phyloP scores from a whole-genome alignment of 2,797 vertebrate genomes.

The Dryobates pubescens region DNA sequence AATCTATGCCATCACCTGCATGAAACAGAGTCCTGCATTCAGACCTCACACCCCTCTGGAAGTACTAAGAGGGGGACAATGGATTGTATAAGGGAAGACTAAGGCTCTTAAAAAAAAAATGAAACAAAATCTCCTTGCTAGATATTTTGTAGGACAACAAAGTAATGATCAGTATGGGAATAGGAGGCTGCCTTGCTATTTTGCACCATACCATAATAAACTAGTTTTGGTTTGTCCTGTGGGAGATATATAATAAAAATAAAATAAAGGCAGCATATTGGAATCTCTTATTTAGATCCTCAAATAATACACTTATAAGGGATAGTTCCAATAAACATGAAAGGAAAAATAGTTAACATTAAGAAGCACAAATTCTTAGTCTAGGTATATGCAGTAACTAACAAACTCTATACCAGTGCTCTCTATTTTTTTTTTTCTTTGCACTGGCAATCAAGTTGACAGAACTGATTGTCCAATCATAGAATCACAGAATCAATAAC shows the following conservation, averaged over 20 bases:
- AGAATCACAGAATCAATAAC: too few relatives aligned
- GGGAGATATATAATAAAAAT: background rate
- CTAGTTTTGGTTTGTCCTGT: background rate
- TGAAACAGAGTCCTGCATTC: background rate
- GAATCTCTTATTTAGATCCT: background rate
- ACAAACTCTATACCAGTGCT: background rate
- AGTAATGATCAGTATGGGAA: background rate
- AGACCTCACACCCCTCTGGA: background rate
- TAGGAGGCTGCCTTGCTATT: background rate
- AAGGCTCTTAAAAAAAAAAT: background rate
- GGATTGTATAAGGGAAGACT: background rate
- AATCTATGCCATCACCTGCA: background rate
- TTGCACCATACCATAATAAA: background rate
- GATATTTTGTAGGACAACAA: background rate
- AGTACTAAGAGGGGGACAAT: background rate
- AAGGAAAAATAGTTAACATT: background rate
- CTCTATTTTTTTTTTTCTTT: background rate
- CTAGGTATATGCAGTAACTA: background rate
- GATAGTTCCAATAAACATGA: background rate
- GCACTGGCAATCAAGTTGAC: background rate
- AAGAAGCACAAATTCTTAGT: background rate
- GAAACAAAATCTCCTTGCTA: background rate
- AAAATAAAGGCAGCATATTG: background rate
- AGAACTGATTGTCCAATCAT: background rate
- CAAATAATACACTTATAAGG: background rate